Evolutionary conservation across 2,797 vertebrate species (phyloP).

Genomic region (Tokudaia muenninki): DNA sequence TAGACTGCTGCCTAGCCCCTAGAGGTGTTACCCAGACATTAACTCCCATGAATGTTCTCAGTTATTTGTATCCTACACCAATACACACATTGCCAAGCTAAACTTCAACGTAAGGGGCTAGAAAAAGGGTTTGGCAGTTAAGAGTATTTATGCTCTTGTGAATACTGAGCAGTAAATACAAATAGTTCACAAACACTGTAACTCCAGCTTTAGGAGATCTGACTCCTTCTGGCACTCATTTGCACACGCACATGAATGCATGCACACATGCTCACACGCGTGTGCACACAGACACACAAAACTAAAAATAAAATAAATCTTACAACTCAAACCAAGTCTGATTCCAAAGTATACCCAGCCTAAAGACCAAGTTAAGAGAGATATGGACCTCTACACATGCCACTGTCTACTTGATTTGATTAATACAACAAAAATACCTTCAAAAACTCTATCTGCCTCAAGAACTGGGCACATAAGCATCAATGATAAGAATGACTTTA

Average conservation of each 20-base stretch:
- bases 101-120: neutral
- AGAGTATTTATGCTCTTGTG: neutral
- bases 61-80: neutral
- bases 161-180: neutral
- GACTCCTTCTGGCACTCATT: neutral
- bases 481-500: neutral
- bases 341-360: neutral
- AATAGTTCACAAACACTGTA: neutral
- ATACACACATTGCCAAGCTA: neutral
- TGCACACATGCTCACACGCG: neutral
- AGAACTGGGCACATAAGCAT: neutral
- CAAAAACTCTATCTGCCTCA: neutral
- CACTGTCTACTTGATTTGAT: neutral
- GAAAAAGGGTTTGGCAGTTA: neutral
- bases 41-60: neutral
- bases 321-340: slow-evolving; percentile 4
- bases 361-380: neutral
- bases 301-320: neutral
- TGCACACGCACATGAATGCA: neutral
- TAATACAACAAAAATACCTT: slow-evolving; percentile 27
- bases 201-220: neutral
- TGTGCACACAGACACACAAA: neutral
- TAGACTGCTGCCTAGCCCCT: neutral
- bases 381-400: neutral
- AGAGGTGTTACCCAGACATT: neutral